These are phyloP conservation scores for Aramus guarauna DNA, from an alignment of 2,113 vertebrate species.

Conservation along the genomic window DNA sequence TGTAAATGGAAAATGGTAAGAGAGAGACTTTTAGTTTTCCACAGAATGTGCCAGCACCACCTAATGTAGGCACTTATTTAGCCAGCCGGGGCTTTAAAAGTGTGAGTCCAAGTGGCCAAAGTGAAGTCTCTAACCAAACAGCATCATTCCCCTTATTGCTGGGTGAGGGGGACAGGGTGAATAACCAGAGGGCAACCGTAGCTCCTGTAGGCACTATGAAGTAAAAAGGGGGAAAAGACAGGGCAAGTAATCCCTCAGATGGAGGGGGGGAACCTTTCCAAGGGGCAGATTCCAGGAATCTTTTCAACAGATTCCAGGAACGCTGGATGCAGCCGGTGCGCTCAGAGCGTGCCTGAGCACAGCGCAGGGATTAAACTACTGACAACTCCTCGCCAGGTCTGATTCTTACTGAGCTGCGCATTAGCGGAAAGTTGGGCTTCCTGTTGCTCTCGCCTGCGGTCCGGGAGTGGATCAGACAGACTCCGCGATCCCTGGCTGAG, in stretches of 20 bases:
- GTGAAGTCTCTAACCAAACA: not conserved
- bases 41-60: not conserved
- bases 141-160: not conserved
- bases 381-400: not conserved
- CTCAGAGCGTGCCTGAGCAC: not conserved
- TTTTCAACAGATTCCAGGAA: not conserved
- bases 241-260: not conserved
- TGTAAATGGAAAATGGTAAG: not conserved
- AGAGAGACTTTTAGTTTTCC: not conserved
- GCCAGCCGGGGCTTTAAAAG: not conserved
- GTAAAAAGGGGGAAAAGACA: not conserved
- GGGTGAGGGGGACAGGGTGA: not conserved
- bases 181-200: not conserved
- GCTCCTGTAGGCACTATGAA: not conserved
- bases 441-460: not conserved
- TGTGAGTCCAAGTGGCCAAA: not conserved
- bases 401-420: not conserved
- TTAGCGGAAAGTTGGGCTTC: not conserved
- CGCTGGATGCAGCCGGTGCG: fast-evolving
- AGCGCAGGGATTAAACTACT: not conserved
- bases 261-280: not conserved
- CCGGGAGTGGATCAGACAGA: not conserved
- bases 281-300: too few relatives aligned
- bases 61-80: not conserved
- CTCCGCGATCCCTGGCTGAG: not conserved